Evolutionary conservation across 2,113 vertebrate genomes (phyloP), one percentile per base, ranked within the genome.

Genomic region (Nothocercus nigrocapillus): DNA sequence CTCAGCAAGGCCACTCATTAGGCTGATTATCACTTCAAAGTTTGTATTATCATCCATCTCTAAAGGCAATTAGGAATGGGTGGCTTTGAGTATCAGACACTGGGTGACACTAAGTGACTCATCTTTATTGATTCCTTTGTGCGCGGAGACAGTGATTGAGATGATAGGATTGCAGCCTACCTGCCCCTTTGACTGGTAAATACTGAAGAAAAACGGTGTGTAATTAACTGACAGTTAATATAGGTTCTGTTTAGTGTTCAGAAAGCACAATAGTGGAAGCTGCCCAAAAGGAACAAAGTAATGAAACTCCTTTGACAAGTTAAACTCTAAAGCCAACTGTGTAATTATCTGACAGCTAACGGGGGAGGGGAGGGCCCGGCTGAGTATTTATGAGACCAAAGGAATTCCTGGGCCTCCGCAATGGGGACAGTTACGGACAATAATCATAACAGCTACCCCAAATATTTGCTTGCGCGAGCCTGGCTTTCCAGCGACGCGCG

Each of bases 211-310:
- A 98, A 98, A 98, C 96, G 97, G 98, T 98, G 98, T 98, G 98
- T 98, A 98, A 99, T 99, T 98, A 99, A 98, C 97, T 98, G 98
- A 98, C 98, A 98, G 98, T 99, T 98, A 98, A 98, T 98, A 98
- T 98, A 98, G 98, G 98, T 98, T 98, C 98, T 98, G 98, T 98
- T 98, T 98, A 98, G 98, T 98, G 97, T 98, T 98, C 98, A 97
- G 96, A 96, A 91, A 95, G 93, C 97, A 98, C 97, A 97, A 98
- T 97, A 92, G 98, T 98, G 97, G 96, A 97, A 97, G 96, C 95
- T 97, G 94, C 97, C 97, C 97, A 95, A 97, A 97, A 97, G 97
- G 97, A 97, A 98, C 97, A 97, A 97, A 98, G 97, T 97, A 97
- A 97, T 96, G 96, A 96, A 97, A 97, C 95, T 89, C 95, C 96